Base-by-base conservation (phyloP, 2,113 vertebrate species). In the Mellivora capensis region DNA sequence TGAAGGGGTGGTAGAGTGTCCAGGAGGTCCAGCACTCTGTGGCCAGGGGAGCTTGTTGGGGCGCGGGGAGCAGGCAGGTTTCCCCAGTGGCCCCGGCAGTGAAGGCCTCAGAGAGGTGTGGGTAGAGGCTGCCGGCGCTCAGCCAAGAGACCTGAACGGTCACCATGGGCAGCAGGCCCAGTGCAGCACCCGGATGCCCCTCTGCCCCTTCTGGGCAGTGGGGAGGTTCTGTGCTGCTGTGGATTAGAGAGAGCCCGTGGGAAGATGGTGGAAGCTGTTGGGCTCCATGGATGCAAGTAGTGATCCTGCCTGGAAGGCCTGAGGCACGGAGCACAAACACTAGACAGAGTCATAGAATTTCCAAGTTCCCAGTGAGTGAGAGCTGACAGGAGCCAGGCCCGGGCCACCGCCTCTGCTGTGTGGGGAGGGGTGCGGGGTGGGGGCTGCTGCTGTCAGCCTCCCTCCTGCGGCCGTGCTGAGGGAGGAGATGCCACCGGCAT, bases 261-360 rank as follows among this genome's bases (percentile, higher is more conserved):
- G 13, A 8, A 6, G 59, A 21, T 1, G 34, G 27, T 80, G 27
- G 77, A 27, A 79, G n/a, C 39, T 12, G 3, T 25, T 23, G 39
- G 29, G 27, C 39, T n/a, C 17, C 3, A 2, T 15, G 2, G 44
- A 25, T 0, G 3, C 29, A 4, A 10, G 47, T 2, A 0, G 34
- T 12, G 6, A 12, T 69, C 59, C 74, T 59, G 4, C 69, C 83
- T 13, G 39, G 59, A 54, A 18, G 49, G 23, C 37, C 67, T 34
- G 27, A 23, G 49, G 49, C 52, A 23, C 47, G 8, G 47, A 25
- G 6, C 15, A 15, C 34, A 27, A 37, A 72, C 39, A 34, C 25
- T 8, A 47, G 25, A 13, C 62, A 47, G 34, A 2, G 1, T 15
- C 74, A 44, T 34, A 39, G 71, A 39, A 52, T 25, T 37, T 21